These are phyloP conservation scores for Zaprionus davidi DNA, from an alignment of 1,140 invertebrate genomes.

Conservation along the genomic window DNA sequence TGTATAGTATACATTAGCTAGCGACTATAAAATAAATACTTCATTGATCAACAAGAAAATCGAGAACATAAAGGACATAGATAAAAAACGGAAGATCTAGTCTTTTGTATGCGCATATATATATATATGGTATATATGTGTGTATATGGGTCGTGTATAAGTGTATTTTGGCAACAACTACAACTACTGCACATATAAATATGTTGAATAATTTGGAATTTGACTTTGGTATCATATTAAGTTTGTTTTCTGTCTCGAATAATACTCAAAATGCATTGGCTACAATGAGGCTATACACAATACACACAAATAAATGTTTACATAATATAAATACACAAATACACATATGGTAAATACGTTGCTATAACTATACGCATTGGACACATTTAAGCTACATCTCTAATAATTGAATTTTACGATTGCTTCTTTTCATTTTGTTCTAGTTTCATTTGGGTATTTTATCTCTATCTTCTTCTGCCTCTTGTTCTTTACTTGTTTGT, in stretches of 20 bases:
- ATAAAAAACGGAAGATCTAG: conserved; percentile 53
- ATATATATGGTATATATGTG: conserved; percentile 8
- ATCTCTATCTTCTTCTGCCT: conserved; percentile 37
- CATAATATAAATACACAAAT: conserved; percentile 45
- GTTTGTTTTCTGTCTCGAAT: conserved; percentile 39
- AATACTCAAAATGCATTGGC: conserved; percentile 70
- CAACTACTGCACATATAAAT: conserved; percentile 42
- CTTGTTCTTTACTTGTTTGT: conserved; percentile 13
- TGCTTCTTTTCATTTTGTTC: conserved; percentile 66
- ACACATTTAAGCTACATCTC: conserved; percentile 69
- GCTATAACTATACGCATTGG: conserved; percentile 41
- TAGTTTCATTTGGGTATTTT: conserved; percentile 44
- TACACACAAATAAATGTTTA: conserved; percentile 49
- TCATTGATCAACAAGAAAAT: conserved; percentile 59
- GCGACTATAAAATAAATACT: conserved; percentile 67
- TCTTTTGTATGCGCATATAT: conserved; percentile 12
- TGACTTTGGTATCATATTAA: conserved; percentile 65
- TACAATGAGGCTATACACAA: conserved; percentile 55
- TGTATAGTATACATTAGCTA: conserved; percentile 39
- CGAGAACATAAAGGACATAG: conserved; percentile 41
- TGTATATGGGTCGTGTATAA: conserved; percentile 11
- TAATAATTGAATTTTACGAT: conserved; percentile 82
- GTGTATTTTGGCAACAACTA: conserved; percentile 66
- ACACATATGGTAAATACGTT: conserved; percentile 5
- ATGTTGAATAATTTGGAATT: conserved; percentile 50